Base-by-base conservation (phyloP, 2,113 vertebrate genomes). In the Ahaetulla prasina region DNA sequence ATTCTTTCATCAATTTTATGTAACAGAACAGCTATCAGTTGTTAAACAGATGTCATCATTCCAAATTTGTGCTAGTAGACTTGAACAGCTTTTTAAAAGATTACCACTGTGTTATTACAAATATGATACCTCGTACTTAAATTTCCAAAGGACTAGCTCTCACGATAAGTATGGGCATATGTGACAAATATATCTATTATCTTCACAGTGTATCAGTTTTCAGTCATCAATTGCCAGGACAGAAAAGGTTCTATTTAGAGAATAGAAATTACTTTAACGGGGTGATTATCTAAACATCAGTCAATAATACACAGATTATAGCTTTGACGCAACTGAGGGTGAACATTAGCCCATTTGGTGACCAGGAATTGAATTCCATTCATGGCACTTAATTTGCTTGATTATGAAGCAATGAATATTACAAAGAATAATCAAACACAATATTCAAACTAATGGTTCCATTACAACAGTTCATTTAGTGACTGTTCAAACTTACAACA, bases 1-100 rank as follows among this genome's bases (percentile, higher is more conserved):
- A 92, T 94, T 43, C 93, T 93, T 92, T 55, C 30, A 88, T n/a
- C 50, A 45, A 93, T 91, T 57, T 95, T 57, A 39, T 12, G 18
- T 39, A 43, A 39, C 18, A 54, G 52, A 88, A 88, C 54, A 88
- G 7, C 11, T 55, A 57, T 57, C 35, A 27, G 10, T 57, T 89
- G 23, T 89, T 45, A 45, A 14, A 89, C 22, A 57, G 53, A 89
- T 54, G 50, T 16, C 87, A 55, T 57, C 53, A 14, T 89, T 89
- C 25, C 53, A 45, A 45, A 45, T 35, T 35, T 55, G 20, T 54
- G 16, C 5, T 57, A 89, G 6, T 52, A 74, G 60, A 23, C 47
- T 87, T 39, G 52, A 11, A 22, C 35, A 80, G 8, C 7, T 80
- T 43, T 80, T 80, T 8, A 39, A 39, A 80, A 80, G 6, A 80